Evolutionary conservation across 2,888 invertebrate species (phyloP).

Genomic region (Laspeyria flexula): DNA sequence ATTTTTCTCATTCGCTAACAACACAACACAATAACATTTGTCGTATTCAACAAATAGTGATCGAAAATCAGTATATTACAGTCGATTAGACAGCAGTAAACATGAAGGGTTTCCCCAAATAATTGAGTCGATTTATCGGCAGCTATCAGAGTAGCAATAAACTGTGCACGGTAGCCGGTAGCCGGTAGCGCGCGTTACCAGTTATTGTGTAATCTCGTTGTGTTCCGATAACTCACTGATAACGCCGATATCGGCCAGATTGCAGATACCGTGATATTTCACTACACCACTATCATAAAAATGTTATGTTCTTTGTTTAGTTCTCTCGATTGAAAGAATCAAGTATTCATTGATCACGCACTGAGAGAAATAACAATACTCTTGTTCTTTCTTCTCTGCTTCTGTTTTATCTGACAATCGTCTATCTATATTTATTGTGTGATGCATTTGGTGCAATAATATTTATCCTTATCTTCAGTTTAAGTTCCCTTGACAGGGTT

Average conservation of each 20-base stretch:
- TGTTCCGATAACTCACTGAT: slow-evolving; percentile 42
- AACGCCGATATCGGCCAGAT: slow-evolving; percentile 44
- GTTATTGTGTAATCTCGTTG: slow-evolving; percentile 41
- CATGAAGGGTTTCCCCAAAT: slow-evolving; percentile 38
- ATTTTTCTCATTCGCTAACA: neutral
- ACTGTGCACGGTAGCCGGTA: slow-evolving; percentile 3
- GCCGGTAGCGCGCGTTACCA: slow-evolving; percentile 32
- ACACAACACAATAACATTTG: neutral
- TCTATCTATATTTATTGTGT: too few relatives aligned
- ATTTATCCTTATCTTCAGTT: too few relatives aligned
- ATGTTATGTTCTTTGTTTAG: slow-evolving; percentile 7
- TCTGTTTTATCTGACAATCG: too few relatives aligned
- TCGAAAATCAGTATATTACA: neutral
- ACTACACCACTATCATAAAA: slow-evolving; percentile 29
- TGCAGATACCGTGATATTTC: slow-evolving; percentile 27
- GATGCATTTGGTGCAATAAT: too few relatives aligned
- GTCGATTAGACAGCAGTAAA: slow-evolving; percentile 3
- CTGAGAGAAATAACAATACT: neutral
- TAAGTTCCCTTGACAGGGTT: too few relatives aligned
- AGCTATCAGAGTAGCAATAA: slow-evolving; percentile 38
- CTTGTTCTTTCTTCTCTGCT: too few relatives aligned
- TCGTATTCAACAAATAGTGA: neutral
- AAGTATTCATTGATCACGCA: neutral
- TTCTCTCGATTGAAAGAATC: too few relatives aligned
- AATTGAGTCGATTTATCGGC: slow-evolving; percentile 29